Evolutionary conservation across 2,888 invertebrate species (phyloP).

Genomic region (Amphimallon solstitiale): DNA sequence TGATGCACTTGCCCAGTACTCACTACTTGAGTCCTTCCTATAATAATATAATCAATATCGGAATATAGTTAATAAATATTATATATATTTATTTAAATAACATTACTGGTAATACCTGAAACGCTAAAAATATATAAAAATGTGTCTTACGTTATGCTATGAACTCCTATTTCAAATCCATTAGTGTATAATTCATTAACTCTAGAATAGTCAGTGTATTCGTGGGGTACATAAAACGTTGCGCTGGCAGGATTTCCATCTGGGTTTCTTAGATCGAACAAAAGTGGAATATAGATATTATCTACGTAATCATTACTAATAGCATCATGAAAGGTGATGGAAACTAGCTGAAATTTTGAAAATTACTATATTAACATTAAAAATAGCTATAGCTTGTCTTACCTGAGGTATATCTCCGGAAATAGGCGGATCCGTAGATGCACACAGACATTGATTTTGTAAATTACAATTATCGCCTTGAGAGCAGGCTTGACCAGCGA

Average conservation of each 20-base stretch:
- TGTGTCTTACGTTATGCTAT: conserved; percentile 69
- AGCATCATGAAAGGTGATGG: conserved; percentile 75
- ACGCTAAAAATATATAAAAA: too few relatives aligned
- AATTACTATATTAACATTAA: background rate
- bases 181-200: conserved; percentile 69
- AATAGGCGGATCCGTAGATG: conserved; percentile 42
- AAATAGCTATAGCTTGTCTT: conserved; percentile 1
- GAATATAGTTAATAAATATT: too few relatives aligned
- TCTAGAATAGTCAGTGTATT: conserved; percentile 69
- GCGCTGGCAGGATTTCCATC: conserved; percentile 72
- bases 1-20: conserved; percentile 57
- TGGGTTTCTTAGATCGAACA: conserved; percentile 69
- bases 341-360: conserved; percentile 68
- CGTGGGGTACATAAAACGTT: conserved; percentile 79
- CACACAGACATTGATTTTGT: conserved; percentile 47
- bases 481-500: conserved; percentile 4
- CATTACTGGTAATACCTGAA: too few relatives aligned
- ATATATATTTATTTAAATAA: too few relatives aligned
- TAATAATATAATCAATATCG: background rate
- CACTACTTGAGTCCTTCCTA: conserved; percentile 33
- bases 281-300: conserved; percentile 65
- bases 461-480: conserved; percentile 43
- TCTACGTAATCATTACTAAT: conserved; percentile 66
- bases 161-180: conserved; percentile 75
- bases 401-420: conserved; percentile 57